Evolutionary conservation across 1,140 invertebrate species (phyloP).

Genomic region (Drosophila orena): DNA sequence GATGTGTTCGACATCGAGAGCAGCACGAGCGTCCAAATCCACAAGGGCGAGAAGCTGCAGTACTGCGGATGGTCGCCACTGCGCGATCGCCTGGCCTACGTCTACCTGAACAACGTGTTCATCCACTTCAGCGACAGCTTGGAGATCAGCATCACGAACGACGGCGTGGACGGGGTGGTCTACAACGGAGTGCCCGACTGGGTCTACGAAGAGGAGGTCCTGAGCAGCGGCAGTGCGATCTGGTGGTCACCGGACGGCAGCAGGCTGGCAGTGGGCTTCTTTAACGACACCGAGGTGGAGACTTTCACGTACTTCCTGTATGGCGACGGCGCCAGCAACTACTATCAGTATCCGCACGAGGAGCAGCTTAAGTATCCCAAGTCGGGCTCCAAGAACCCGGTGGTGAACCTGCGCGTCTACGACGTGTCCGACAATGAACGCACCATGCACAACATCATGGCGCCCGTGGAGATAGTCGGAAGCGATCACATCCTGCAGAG

Average conservation of each 20-base stretch:
- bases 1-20: conserved; percentile 81
- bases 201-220: conserved; percentile 96
- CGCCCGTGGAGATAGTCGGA: conserved; percentile 85
- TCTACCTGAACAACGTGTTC: conserved; percentile 92
- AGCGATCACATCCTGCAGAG: conserved; percentile 86
- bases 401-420: conserved; percentile 89
- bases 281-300: conserved; percentile 91
- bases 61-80: conserved; percentile 90
- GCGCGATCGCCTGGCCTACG: conserved; percentile 90
- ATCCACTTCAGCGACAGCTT: conserved; percentile 85
- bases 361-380: conserved; percentile 94
- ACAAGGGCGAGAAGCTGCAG: conserved; percentile 87
- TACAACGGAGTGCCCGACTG: conserved; percentile 93
- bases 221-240: conserved; percentile 92
- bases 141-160: conserved; percentile 86
- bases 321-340: conserved; percentile 87
- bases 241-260: conserved; percentile 95
- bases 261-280: conserved; percentile 92
- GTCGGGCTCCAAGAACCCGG: conserved; percentile 92
- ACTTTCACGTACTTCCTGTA: conserved; percentile 89
- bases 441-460: conserved; percentile 64
- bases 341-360: conserved; percentile 95
- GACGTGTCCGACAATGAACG: conserved; percentile 86
- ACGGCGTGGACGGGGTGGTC: conserved; percentile 87
- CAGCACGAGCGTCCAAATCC: conserved; percentile 74